These are phyloP conservation scores for Meiosimyza platycephala DNA, from an alignment of 2,888 invertebrate genomes.

Conservation along the genomic window DNA sequence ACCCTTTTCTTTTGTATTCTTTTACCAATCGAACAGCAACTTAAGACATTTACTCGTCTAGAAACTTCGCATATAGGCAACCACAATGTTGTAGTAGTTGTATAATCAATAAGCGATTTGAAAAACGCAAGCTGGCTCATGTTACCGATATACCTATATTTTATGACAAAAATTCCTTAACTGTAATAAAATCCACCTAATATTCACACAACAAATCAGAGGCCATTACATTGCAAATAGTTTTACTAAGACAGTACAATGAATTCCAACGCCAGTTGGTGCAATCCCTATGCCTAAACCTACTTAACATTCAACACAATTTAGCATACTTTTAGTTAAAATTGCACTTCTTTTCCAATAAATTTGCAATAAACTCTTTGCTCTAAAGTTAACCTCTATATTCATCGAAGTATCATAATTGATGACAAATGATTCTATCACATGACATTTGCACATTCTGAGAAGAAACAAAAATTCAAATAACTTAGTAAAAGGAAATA, in stretches of 20 bases:
- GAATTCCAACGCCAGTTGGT: neutral
- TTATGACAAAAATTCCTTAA: conserved; percentile 61
- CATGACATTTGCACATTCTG: conserved; percentile 17
- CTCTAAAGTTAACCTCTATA: too few relatives aligned
- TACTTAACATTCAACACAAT: neutral
- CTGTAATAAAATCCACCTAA: conserved; percentile 52
- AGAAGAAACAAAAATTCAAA: neutral
- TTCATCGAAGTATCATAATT: too few relatives aligned
- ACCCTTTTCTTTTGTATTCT: conserved; percentile 26
- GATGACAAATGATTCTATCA: conserved; percentile 18
- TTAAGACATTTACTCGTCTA: conserved; percentile 48
- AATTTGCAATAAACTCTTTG: too few relatives aligned
- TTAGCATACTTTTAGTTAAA: neutral
- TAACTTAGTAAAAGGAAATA: neutral
- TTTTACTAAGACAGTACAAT: neutral
- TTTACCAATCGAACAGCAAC: conserved; percentile 25
- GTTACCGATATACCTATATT: conserved; percentile 60
- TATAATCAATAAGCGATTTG: conserved; percentile 67
- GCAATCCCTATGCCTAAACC: neutral
- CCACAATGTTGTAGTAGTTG: conserved; percentile 53
- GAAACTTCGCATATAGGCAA: conserved; percentile 49
- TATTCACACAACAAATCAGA: conserved; percentile 28
- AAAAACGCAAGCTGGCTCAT: conserved; percentile 62
- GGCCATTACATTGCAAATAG: conserved; percentile 38
- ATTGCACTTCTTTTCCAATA: too few relatives aligned